Conservation (phyloP, 1,140 invertebrate genomes). For the Andrena cerasifolii region DNA sequence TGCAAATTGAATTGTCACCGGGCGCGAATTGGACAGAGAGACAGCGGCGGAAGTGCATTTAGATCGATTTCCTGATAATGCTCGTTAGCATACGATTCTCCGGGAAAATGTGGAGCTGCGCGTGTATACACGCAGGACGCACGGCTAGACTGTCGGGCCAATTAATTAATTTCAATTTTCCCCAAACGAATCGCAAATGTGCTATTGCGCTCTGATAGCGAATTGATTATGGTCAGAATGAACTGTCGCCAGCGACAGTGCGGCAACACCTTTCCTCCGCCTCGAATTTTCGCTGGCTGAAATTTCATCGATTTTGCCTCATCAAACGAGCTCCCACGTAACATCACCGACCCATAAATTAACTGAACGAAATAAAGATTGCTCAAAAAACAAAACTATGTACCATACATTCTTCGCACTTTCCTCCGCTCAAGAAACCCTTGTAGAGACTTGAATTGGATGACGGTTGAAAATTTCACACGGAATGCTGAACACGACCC, state of each 20-base stretch:
- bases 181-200: slow-evolving; percentile 74
- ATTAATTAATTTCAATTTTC: slow-evolving; percentile 81
- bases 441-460: no score
- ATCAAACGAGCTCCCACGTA: no score
- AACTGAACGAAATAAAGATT: no score
- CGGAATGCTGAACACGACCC: background rate
- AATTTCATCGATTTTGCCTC: background rate
- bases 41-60: background rate
- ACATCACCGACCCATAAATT: no score
- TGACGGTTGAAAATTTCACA: no score
- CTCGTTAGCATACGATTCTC: slow-evolving; percentile 72
- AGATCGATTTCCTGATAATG: slow-evolving; percentile 66
- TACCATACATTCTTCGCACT: no score
- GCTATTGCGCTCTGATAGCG: slow-evolving; percentile 74
- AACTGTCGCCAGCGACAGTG: slow-evolving; percentile 59
- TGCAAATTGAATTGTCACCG: slow-evolving; percentile 13
- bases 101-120: slow-evolving; percentile 32
- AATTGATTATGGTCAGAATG: slow-evolving; percentile 75
- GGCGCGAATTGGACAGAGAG: background rate
- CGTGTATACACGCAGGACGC: slow-evolving; percentile 21
- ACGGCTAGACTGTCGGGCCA: slow-evolving; percentile 62
- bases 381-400: no score
- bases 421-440: no score
- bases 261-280: background rate
- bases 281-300: background rate